phyloP scores from a whole-genome alignment of 2,888 invertebrate species.

The Hipparchia semele region DNA sequence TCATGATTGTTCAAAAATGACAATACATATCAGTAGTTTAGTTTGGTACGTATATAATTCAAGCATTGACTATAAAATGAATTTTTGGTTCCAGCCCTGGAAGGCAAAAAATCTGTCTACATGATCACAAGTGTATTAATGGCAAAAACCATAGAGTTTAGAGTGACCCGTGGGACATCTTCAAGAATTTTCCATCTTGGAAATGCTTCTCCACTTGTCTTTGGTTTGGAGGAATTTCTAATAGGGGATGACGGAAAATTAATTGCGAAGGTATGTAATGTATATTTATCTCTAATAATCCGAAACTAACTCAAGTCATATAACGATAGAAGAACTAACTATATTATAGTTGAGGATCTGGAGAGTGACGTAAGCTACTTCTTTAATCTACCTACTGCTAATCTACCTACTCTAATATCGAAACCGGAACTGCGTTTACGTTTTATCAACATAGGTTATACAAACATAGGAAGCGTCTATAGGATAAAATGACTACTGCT shows the following conservation, averaged over 20 bases:
- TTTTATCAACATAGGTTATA: conserved; percentile 1
- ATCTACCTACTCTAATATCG: background rate
- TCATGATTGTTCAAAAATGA: background rate
- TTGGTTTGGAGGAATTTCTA: conserved; percentile 72
- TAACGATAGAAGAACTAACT: too few relatives aligned
- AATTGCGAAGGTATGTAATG: conserved; percentile 62
- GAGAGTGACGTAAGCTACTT: too few relatives aligned
- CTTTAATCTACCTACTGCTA: too few relatives aligned
- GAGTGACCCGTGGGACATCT: conserved; percentile 73
- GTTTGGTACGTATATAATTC: background rate
- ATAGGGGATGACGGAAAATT: conserved; percentile 76
- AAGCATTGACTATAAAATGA: background rate
- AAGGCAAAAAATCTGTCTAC: conserved; percentile 76
- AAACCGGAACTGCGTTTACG: background rate
- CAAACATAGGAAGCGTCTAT: background rate
- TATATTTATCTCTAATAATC: background rate
- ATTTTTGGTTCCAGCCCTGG: conserved; percentile 56
- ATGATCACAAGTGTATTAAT: conserved; percentile 78
- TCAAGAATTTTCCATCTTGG: conserved; percentile 81
- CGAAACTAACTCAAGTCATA: too few relatives aligned
- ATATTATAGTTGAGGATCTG: too few relatives aligned
- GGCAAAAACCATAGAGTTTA: conserved; percentile 79
- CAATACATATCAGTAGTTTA: background rate
- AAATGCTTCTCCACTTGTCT: conserved; percentile 74
- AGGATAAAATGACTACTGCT: background rate